Evolutionary conservation across 1,140 invertebrate species (phyloP), one percentile per base, ranked within the genome.

Genomic region (Paraescarpia echinospica): DNA sequence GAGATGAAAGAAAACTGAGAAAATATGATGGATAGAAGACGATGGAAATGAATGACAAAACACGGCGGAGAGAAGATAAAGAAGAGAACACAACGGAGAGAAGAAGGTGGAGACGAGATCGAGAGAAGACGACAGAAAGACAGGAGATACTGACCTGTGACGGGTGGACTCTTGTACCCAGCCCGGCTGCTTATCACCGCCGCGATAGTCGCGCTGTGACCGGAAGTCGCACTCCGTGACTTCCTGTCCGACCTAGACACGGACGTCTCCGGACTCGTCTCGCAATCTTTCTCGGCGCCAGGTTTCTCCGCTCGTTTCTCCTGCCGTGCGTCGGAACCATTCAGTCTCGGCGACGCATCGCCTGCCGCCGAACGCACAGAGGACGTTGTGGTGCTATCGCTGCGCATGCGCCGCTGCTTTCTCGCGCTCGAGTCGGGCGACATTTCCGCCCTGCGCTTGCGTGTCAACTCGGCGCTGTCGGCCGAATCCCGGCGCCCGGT

Each of bases 361-460:
- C 41, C 41, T 12, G 41, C 41, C 41, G 59, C 59, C 59, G 59
- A 77, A 77, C 59, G 59, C 59, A 77, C 59, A 77, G 59, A 77
- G 59, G 59, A 18, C 59, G 59, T 18, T 77, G 59, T 31, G 12
- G 59, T 77, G 59, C 22, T 77, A 27, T 77, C 59, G 59, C 22
- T 77, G 59, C 59, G 59, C 59, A 77, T 77, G 59, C 59, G 59
- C 22, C 59, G 59, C n/a, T n/a, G n/a, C 59, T 77, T 77, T 77
- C 59, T 77, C 59, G 59, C 59, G 59, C 59, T 77, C 59, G 59
- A 77, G 59, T 77, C 59, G 59, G 59, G 59, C 59, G 59, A 77
- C 59, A 77, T 18, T 77, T 77, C 59, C 59, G 59, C 59, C 22
- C 27, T 31, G 18, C 18, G 18, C 59, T 77, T 77, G 59, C 59